phyloP scores from a whole-genome alignment of 2,113 vertebrate species.

The Turdus rufiventris region DNA sequence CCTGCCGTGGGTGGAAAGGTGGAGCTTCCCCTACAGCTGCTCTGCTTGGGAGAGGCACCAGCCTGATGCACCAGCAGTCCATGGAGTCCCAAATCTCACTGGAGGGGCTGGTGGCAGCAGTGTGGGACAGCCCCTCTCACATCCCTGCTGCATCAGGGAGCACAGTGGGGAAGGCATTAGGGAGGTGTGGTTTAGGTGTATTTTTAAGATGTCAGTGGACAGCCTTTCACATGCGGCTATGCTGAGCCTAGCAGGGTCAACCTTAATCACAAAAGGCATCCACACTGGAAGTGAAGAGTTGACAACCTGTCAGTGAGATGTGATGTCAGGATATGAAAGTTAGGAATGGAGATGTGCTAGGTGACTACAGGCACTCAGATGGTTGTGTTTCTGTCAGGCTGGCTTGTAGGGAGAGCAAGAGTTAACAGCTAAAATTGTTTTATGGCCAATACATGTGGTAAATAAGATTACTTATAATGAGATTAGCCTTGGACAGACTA shows the following conservation, averaged over 20 bases:
- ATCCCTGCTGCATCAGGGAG: background rate
- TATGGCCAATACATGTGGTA: background rate
- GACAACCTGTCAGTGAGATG: background rate
- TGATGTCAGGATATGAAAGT: background rate
- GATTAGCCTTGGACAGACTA: constrained; percentile 44
- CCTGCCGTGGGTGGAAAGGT: no score
- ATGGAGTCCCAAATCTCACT: background rate
- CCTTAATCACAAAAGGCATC: background rate
- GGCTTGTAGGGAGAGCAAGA: background rate
- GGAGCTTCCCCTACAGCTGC: no score
- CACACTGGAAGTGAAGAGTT: background rate
- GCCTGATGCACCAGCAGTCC: no score
- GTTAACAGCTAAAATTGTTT: constrained; percentile 3
- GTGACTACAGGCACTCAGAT: background rate
- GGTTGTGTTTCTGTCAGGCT: background rate
- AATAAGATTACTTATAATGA: constrained; percentile 60
- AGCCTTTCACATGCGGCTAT: background rate
- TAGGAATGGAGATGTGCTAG: background rate
- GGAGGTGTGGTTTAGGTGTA: background rate
- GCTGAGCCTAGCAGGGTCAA: background rate
- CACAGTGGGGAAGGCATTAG: background rate
- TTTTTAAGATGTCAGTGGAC: background rate
- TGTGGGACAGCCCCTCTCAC: background rate
- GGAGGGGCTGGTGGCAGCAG: background rate
- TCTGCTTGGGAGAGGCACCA: no score